Base-by-base conservation (phyloP, 2,113 vertebrate species). In the Nothocercus nigrocapillus region DNA sequence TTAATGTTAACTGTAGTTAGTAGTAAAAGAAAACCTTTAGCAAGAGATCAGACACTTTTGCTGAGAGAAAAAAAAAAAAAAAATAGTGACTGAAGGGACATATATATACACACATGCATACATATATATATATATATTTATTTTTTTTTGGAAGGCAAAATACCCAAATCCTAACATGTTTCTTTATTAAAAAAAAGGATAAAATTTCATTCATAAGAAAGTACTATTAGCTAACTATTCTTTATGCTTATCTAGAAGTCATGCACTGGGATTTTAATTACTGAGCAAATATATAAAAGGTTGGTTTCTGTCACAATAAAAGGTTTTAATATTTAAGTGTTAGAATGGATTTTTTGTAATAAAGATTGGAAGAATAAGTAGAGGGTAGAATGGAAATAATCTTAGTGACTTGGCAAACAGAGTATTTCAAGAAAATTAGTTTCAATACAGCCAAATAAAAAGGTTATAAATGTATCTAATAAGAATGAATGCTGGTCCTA, bases 31-130 rank as follows among this genome's bases (percentile, higher is more conserved):
- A 82, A 82, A 69, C 4, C 49, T 83, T 6, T 66, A 25, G 22
- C 53, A 53, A 77, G 12, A 83, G 28, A 85, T 27, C 19, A 77
- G 69, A 54, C 3, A 32, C 3, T 67, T 95, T 30, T 75, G 7
- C 8, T 66, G 44, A 77, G 5, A 69, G 3, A 3, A 73, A 7
- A 36, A 17, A 82, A 84, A 53, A 3, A 73, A 7, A 36, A 17
- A 82, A 84, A 53, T 0, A 63, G 18, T 75, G 10, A 73, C 1
- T 72, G 14, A 24, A 61, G 5, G 1, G 0, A 44, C 16, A 44
- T 49, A 24, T 49, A 24, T 24, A 49, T 21, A 24, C 10, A 47
- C 8, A 47, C 45, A 47, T 18, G 16, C 16, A 17, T 18, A 45
- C 44, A 17, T 17, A 45, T 5, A 16, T 45, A 45, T 45, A 45